Base-by-base conservation (phyloP, 2,888 invertebrate genomes). In the Pollenia angustigena region DNA sequence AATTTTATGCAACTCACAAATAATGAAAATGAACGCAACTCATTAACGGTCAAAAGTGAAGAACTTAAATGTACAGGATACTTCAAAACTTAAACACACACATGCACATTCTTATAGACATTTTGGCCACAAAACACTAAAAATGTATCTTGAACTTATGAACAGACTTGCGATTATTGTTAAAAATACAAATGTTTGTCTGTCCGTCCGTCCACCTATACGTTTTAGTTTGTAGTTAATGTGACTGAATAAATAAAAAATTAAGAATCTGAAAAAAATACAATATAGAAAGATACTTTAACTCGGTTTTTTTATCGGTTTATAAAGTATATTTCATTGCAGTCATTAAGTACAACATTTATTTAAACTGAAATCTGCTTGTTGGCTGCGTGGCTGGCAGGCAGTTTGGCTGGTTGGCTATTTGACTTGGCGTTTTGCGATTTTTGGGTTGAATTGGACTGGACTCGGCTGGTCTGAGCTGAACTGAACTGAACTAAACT, bases 311-410 rank as follows among this genome's bases (percentile, higher is more conserved):
- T 76, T 87, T 87, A 87, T 87, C 87, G 84, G 87, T 84, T 87
- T 87, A 87, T 87, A 87, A 89, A 88, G 88, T 88, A 89, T 88
- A 88, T 89, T 88, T 89, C 89, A 89, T 88, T 89, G 89, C 89
- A 88, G 81, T 88, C 88, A 88, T 89, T 89, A 88, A 87, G 88
- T 89, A 87, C 89, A 86, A 87, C 87, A 85, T 88, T 85, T 88
- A 85, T 83, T 82, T 88, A 84, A 87, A 87, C 81, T 84, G 78
- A 87, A 84, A 87, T 87, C 87, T 84, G 74, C 68, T 74, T 80
- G 68, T 79, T 68, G 74, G 52, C 64, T 50, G 44, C 44, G n/a
- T 60, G 68, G 56, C 66, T 56, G 40, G 62, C 60, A 50, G 71
- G 42, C 60, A 44, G 23, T 11, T 48, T 8, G 10, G 14, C 11